phyloP scores from a whole-genome alignment of 2,113 vertebrate species.

The Rhea pennata region DNA sequence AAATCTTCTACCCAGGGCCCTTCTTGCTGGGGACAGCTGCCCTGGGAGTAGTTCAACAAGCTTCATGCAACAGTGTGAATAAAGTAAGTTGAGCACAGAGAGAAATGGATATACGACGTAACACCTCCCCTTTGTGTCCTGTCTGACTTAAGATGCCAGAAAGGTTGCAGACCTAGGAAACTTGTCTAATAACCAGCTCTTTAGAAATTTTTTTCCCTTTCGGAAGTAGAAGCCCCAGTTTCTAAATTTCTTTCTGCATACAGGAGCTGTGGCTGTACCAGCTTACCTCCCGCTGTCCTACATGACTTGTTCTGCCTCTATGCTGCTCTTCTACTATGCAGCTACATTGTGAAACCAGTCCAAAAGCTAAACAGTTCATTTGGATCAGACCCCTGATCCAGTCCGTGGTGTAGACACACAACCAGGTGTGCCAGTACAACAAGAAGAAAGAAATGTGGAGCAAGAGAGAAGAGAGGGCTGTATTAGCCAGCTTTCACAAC shows the following conservation, averaged over 20 bases:
- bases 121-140: background rate
- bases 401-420: background rate
- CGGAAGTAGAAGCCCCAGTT: background rate
- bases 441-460: background rate
- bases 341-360: background rate
- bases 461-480: background rate
- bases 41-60: too few relatives aligned
- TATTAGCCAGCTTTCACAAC: background rate
- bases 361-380: background rate
- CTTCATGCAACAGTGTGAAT: too few relatives aligned
- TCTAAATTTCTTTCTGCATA: background rate
- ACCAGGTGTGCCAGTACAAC: background rate
- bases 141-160: background rate
- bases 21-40: background rate
- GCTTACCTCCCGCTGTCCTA: background rate
- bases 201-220: background rate
- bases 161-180: background rate
- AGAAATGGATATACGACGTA: too few relatives aligned
- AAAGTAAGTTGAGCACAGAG: too few relatives aligned
- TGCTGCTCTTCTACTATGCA: background rate
- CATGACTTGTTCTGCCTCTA: background rate
- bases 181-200: background rate
- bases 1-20: background rate
- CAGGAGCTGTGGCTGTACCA: background rate
- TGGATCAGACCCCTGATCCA: background rate